Percentiles rank a stretch among this genome's conserved stretches.
These are phyloP conservation scores for Merluccius polli DNA, from an alignment of 2,797 vertebrate genomes.

Conservation along the genomic window DNA sequence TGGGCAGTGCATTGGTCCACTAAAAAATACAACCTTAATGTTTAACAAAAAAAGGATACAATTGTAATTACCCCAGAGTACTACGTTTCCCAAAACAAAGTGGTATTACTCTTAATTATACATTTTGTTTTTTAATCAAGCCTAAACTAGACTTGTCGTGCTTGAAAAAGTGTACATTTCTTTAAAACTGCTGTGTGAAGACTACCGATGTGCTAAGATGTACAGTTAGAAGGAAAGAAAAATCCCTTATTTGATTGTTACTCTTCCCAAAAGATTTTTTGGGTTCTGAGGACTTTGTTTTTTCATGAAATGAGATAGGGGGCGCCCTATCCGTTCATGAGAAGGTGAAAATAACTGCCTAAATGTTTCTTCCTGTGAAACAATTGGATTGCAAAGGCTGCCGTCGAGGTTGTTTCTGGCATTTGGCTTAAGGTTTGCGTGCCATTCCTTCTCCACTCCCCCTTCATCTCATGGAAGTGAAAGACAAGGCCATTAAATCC, in stretches of 20 bases:
- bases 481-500: neutral
- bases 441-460: slow-evolving; percentile 69
- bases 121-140: neutral
- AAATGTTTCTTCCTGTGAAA: slow-evolving; percentile 99
- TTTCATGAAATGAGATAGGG: slow-evolving; percentile 93
- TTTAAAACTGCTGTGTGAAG: slow-evolving; percentile 78
- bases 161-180: slow-evolving; percentile 77
- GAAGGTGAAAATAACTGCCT: slow-evolving; percentile 98
- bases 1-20: neutral
- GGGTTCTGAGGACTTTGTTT: slow-evolving; percentile 82
- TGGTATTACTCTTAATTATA: neutral
- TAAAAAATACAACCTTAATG: neutral
- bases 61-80: neutral
- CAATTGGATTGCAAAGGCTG: slow-evolving; percentile 94
- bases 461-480: neutral
- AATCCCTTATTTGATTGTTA: slow-evolving; percentile 73
- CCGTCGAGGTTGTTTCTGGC: slow-evolving; percentile 99
- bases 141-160: slow-evolving; percentile 62
- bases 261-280: slow-evolving; percentile 77
- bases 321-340: slow-evolving; percentile 91
- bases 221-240: slow-evolving; percentile 56
- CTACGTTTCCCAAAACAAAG: slow-evolving; percentile 2
- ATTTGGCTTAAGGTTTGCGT: slow-evolving; percentile 91
- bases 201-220: slow-evolving; percentile 45
- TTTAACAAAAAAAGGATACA: neutral